Conservation (phyloP, 2,888 invertebrate species). For the Thera britannica region DNA sequence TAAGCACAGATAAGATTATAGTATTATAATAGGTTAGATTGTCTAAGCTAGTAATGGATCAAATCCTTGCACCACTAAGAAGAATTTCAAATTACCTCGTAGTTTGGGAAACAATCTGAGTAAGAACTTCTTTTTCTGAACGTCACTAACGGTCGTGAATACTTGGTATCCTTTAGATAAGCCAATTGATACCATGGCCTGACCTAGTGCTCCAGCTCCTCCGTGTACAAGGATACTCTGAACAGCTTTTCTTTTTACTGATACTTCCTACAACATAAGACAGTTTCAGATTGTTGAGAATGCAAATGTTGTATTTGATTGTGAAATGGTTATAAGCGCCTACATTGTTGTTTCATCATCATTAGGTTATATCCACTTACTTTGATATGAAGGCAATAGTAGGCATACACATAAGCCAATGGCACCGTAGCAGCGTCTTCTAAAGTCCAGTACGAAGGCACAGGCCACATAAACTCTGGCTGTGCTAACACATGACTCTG, state of each 20-base stretch:
- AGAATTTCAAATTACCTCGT: conserved; percentile 48
- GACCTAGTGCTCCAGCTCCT: conserved; percentile 66
- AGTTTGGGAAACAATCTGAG: conserved; percentile 59
- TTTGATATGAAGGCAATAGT: conserved; percentile 53
- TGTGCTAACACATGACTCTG: conserved; percentile 83
- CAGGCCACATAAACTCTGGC: conserved; percentile 84
- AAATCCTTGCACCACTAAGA: too few species aligned
- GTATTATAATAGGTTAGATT: too few species aligned
- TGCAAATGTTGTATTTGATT: not conserved
- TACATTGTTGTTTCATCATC: not conserved
- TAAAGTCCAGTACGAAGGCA: conserved; percentile 88
- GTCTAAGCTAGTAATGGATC: too few species aligned
- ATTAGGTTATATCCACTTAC: conserved; percentile 8
- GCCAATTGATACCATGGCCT: conserved; percentile 62
- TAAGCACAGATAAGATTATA: too few species aligned
- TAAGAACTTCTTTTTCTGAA: conserved; percentile 60
- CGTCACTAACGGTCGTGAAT: conserved; percentile 62
- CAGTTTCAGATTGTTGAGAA: not conserved
- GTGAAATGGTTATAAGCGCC: not conserved
- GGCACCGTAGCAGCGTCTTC: conserved; percentile 91
- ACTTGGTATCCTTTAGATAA: conserved; percentile 57
- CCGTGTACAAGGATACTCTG: conserved; percentile 58
- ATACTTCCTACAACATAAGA: not conserved
- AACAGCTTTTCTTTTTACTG: not conserved
- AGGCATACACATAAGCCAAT: conserved; percentile 87